A percentile compares a stretch with the other conserved stretches of the same genome.
These are phyloP conservation scores for Meghimatium bilineatum DNA, from an alignment of 2,888 invertebrate genomes.

Conservation along the genomic window DNA sequence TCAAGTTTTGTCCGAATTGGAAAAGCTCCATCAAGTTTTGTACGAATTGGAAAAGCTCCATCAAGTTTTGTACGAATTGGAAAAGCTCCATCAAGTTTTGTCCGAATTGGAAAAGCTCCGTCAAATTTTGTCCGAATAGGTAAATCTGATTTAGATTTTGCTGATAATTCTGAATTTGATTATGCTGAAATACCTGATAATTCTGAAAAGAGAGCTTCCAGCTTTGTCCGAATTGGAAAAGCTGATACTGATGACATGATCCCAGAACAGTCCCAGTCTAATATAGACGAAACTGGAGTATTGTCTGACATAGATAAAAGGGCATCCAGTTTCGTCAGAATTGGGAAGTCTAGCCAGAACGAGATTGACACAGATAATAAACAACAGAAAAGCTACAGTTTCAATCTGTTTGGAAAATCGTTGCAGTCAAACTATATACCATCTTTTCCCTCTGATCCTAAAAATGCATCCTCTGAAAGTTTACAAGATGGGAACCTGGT, in stretches of 20 bases:
- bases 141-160: slow-evolving; percentile 20
- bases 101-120: slow-evolving; percentile 44
- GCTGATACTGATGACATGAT: background rate
- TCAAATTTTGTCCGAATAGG: slow-evolving; percentile 54
- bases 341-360: slow-evolving; percentile 49
- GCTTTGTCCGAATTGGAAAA: slow-evolving; percentile 53
- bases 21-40: slow-evolving; percentile 49
- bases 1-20: slow-evolving; percentile 53
- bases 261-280: background rate
- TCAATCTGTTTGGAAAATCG: slow-evolving; percentile 53
- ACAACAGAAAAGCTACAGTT: slow-evolving; percentile 47
- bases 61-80: slow-evolving; percentile 55
- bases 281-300: slow-evolving; percentile 41
- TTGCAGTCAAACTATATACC: background rate
- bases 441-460: background rate
- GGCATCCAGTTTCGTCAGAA: slow-evolving; percentile 52
- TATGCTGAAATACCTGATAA: slow-evolving; percentile 10
- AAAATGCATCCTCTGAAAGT: background rate
- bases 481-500: background rate
- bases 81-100: slow-evolving; percentile 42
- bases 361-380: background rate
- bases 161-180: slow-evolving; percentile 24
- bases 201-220: slow-evolving; percentile 48
- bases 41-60: slow-evolving; percentile 50
- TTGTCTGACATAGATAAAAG: background rate